phyloP scores from a whole-genome alignment of 2,888 invertebrate genomes.

The Acanthopleura granulata region DNA sequence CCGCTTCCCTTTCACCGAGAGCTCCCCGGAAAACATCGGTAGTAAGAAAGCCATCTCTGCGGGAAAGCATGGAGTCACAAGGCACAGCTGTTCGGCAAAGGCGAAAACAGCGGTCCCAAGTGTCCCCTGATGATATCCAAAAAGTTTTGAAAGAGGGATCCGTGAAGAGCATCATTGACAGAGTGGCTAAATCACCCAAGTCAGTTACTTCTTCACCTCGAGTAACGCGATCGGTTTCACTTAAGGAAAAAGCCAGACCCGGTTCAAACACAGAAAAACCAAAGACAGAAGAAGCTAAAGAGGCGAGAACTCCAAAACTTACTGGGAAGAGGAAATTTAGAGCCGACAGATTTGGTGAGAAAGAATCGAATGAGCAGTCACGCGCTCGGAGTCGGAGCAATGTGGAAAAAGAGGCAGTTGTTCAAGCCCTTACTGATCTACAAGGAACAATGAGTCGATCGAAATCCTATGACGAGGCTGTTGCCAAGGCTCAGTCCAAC shows the following conservation, averaged over 20 bases:
- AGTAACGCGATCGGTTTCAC: neutral
- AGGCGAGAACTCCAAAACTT: conserved; percentile 41
- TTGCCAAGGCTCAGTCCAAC: conserved; percentile 46
- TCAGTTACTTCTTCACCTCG: neutral
- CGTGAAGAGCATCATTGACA: neutral
- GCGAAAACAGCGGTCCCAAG: conserved; percentile 49
- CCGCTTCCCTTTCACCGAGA: neutral
- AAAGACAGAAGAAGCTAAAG: neutral
- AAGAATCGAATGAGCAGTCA: conserved; percentile 40
- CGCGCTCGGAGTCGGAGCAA: conserved; percentile 53
- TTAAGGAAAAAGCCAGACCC: conserved; percentile 7
- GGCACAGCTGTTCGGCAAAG: conserved; percentile 34
- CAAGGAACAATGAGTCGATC: conserved; percentile 57
- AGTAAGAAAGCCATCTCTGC: neutral
- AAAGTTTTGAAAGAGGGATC: conserved; percentile 42
- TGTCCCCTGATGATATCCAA: conserved; percentile 56
- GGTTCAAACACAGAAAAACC: neutral
- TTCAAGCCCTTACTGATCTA: conserved; percentile 52
- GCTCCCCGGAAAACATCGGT: neutral
- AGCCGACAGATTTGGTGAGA: conserved; percentile 55
- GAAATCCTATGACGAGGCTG: conserved; percentile 61
- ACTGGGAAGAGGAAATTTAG: conserved; percentile 56
- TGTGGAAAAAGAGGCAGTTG: conserved; percentile 55
- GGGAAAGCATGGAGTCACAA: conserved; percentile 24
- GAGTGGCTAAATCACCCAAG: neutral